Evolutionary conservation across 2,888 invertebrate species (phyloP).

Genomic region (Chrysopilus asiliformis): DNA sequence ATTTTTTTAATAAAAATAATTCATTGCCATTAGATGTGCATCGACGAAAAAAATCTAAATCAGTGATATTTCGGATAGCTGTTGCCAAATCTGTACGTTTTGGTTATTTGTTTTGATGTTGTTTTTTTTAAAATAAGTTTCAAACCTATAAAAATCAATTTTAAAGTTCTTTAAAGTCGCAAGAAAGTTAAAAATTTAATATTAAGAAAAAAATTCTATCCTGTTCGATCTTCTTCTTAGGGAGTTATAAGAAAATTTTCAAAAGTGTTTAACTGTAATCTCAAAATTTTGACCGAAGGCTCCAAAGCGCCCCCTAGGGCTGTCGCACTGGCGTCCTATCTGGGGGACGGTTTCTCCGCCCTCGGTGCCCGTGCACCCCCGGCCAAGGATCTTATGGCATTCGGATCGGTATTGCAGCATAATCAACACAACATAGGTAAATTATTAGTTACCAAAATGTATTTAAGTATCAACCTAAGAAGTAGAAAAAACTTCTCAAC

Average conservation of each 20-base stretch:
- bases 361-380: conserved; percentile 36
- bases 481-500: no score
- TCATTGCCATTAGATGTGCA: no score
- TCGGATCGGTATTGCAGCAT: conserved; percentile 36
- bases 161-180: no score
- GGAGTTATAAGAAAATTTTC: conserved; percentile 6
- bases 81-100: no score
- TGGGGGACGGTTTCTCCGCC: conserved; percentile 38
- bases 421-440: conserved; percentile 38
- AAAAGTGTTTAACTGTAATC: conserved; percentile 14
- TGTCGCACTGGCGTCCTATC: conserved; percentile 39
- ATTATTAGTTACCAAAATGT: conserved; percentile 5
- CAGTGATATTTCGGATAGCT: no score
- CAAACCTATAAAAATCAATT: no score
- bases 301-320: conserved; percentile 39
- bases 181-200: no score
- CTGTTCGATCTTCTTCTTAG: neutral
- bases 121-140: no score
- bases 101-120: no score
- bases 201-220: neutral
- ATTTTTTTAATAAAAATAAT: no score
- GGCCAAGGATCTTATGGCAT: conserved; percentile 38
- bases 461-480: no score
- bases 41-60: no score
- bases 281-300: conserved; percentile 39